Percentiles rank a stretch among this genome's conserved stretches.
Evolutionary conservation across 2,888 invertebrate species (phyloP).

Genomic region (Folsomia candida): DNA sequence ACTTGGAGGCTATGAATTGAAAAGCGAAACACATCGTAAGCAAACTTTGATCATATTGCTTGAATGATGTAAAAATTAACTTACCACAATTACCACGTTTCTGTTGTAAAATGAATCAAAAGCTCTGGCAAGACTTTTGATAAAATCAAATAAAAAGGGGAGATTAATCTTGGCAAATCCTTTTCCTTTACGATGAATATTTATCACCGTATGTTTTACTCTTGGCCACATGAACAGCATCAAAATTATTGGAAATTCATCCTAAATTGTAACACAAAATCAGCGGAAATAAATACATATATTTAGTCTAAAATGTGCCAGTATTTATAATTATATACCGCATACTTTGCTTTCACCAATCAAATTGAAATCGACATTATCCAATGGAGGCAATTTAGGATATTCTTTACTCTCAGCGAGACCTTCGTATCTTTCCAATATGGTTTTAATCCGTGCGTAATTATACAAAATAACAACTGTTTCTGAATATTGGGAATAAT

Average conservation of each 20-base stretch:
- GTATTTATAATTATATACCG: no score
- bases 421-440: not conserved
- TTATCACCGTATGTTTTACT: not conserved
- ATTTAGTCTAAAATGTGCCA: not conserved
- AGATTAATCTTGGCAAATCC: constrained; percentile 1
- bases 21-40: not conserved
- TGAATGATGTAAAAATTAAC: no score
- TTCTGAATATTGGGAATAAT: constrained; percentile 1
- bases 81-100: not conserved
- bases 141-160: constrained; percentile 2
- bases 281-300: not conserved
- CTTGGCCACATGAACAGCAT: constrained; percentile 1
- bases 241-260: not conserved
- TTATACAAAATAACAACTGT: not conserved
- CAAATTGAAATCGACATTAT: not conserved
- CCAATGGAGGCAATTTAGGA: not conserved
- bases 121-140: not conserved
- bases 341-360: constrained; percentile 1
- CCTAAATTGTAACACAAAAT: not conserved
- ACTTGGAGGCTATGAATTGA: not conserved
- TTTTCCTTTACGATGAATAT: not conserved
- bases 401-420: not conserved
- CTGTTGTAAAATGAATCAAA: constrained; percentile 7
- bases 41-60: no score
- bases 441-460: not conserved